phyloP scores from a whole-genome alignment of 1,140 invertebrate genomes.

The Pentalonia nigronervosa region DNA sequence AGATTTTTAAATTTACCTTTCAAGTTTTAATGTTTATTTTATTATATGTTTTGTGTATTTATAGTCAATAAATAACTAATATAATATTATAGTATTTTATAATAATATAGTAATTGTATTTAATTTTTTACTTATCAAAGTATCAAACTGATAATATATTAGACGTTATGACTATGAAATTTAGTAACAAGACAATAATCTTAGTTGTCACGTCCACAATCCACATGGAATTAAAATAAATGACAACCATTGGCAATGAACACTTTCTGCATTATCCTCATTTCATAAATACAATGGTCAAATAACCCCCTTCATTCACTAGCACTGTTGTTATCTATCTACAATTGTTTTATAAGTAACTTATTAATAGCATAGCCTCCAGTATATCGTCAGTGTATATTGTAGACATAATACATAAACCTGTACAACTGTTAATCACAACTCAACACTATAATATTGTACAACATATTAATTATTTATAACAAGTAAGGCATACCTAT shows the following conservation, averaged over 20 bases:
- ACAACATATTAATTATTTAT: slow-evolving; percentile 4
- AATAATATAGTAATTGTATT: no score
- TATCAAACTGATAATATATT: no score
- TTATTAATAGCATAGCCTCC: neutral
- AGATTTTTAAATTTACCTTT: neutral
- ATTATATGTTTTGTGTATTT: neutral
- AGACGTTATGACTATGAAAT: no score
- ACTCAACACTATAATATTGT: neutral
- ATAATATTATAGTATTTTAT: no score
- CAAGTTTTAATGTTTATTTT: neutral
- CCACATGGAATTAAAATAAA: neutral
- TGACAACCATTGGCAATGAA: neutral
- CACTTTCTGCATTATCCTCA: neutral
- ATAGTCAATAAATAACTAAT: neutral
- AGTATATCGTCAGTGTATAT: neutral
- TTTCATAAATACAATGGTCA: neutral
- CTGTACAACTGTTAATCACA: neutral
- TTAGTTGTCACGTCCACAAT: neutral
- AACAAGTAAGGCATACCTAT: neutral
- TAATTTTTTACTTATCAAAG: no score
- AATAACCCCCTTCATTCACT: neutral
- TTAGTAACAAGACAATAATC: neutral
- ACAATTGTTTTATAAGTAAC: slow-evolving; percentile 16
- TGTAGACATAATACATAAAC: neutral
- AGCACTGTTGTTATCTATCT: neutral